Evolutionary conservation across 1,140 invertebrate species (phyloP), one percentile per base, ranked within the genome.

Genomic region (Trypoxylus dichotomus): DNA sequence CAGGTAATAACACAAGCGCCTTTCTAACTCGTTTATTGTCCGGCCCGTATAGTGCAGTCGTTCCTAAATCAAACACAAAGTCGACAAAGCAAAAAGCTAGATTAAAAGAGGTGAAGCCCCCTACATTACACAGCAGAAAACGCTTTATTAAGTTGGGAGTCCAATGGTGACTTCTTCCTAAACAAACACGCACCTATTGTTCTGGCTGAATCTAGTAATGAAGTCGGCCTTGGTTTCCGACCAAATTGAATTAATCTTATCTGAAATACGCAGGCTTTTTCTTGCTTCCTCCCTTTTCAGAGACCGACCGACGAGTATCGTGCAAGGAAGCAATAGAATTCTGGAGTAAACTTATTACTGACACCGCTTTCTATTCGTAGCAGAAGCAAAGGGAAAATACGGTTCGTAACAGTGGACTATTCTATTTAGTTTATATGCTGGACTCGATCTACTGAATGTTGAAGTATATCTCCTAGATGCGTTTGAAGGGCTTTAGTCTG

Each of bases 181-280:
- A 54, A 54, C 47, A 54, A 54, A 54, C 47, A 54, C 47, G 47
- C 47, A 19, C 47, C 47, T 54, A 54, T 54, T 54, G 47, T 54
- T 54, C 47, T n/a, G 47, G 47, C 19, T 6, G 47, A 54, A 15
- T 54, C 47, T 54, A 54, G 47, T 54, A 54, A 54, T 54, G 47
- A 54, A 54, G 15, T 54, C 47, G 47, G 47, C 19, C 47, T 21
- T 54, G 47, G 47, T 54, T 54, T 54, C 19, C 47, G 47, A 54
- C 47, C 47, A 54, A 54, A 54, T 54, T 54, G 47, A 54, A 54
- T 54, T 54, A 54, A 54, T 54, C 47, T 54, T 54, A 54, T 54
- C 47, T 54, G 47, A 54, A 54, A 54, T 54, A 54, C 47, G 19
- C 47, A 54, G 47, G 47, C 47, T 54, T 54, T 54, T 54, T 54